Evolutionary conservation across 2,888 invertebrate genomes (phyloP).

Genomic region (Sclerodermus sp.): DNA sequence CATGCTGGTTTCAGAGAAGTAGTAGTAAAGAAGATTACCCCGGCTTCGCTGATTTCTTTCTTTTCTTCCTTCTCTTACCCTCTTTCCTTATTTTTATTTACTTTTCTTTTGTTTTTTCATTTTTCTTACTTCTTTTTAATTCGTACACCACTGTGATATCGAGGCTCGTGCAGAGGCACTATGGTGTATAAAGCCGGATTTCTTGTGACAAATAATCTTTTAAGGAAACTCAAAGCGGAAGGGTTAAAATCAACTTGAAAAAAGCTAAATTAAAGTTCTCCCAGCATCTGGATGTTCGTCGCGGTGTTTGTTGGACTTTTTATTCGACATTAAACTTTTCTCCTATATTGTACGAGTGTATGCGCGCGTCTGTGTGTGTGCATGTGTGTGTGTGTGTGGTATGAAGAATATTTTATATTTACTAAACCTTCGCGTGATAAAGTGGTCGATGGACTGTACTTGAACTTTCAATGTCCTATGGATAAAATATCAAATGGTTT

Average conservation of each 20-base stretch:
- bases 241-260: background rate
- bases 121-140: slow-evolving; percentile 19
- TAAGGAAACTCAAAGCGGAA: slow-evolving; percentile 21
- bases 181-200: slow-evolving; percentile 22
- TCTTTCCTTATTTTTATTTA: background rate
- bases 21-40: slow-evolving; percentile 25
- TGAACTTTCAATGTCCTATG: too few species aligned
- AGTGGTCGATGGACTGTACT: too few species aligned
- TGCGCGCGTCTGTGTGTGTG: too few species aligned
- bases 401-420: too few species aligned
- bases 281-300: too few species aligned
- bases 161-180: slow-evolving; percentile 20
- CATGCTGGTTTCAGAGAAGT: slow-evolving; percentile 11
- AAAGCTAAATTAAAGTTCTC: too few species aligned
- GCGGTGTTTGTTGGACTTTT: too few species aligned
- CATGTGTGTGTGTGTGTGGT: too few species aligned
- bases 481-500: too few species aligned
- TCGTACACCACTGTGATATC: slow-evolving; percentile 27
- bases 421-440: too few species aligned
- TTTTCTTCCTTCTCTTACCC: background rate
- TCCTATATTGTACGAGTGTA: too few species aligned
- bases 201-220: slow-evolving; percentile 28
- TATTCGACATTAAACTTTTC: too few species aligned
- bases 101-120: background rate
- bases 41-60: slow-evolving; percentile 6